phyloP scores from a whole-genome alignment of 1,140 invertebrate species.

The Penaeus vannamei region DNA sequence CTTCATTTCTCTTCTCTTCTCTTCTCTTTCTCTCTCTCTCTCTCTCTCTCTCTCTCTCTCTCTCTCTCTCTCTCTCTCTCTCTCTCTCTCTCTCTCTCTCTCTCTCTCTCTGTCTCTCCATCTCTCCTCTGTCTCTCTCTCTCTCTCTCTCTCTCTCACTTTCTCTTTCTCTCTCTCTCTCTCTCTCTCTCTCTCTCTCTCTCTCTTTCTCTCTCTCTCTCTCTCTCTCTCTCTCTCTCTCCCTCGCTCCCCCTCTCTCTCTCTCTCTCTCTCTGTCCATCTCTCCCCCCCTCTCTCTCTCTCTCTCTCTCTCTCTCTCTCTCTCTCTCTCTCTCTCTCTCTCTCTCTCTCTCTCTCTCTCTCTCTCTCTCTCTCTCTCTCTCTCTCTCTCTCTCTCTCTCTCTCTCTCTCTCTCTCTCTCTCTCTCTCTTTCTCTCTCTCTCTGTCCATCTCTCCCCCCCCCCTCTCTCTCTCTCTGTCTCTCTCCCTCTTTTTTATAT shows the following conservation, averaged over 20 bases:
- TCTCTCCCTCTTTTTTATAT: too few relatives aligned
- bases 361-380: not conserved
- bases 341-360: not conserved
- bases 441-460: not conserved
- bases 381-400: constrained; percentile 16
- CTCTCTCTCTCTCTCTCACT: too few relatives aligned
- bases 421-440: not conserved
- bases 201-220: too few relatives aligned
- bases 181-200: not conserved
- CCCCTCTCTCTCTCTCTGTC: too few relatives aligned
- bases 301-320: not conserved
- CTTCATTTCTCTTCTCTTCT: not conserved
- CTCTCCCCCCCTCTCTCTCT: not conserved
- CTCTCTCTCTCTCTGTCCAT: too few relatives aligned
- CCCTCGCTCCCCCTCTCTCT: too few relatives aligned
- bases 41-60: not conserved
- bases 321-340: constrained; percentile 1
- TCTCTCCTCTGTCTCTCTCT: not conserved
- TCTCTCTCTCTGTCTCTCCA: not conserved
- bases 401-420: constrained; percentile 25
- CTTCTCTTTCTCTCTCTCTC: not conserved
- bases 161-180: not conserved
- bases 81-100: too few relatives aligned
- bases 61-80: not conserved
- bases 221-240: not conserved